Percentiles rank a stretch among this genome's conserved stretches.
These are phyloP conservation scores for Penaeus vannamei DNA, from an alignment of 1,140 invertebrate species.

Conservation along the genomic window DNA sequence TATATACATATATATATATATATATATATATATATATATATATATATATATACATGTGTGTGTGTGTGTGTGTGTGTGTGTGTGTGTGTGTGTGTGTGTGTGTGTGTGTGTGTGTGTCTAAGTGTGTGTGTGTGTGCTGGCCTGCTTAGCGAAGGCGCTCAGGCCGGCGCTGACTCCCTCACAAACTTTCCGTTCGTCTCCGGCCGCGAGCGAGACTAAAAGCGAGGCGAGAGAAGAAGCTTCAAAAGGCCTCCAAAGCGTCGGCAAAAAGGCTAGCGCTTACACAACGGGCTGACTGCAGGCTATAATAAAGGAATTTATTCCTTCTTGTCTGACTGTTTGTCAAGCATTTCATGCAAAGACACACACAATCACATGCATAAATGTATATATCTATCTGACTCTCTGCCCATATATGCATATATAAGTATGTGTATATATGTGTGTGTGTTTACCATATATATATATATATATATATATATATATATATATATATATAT, in stretches of 20 bases:
- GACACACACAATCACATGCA: neutral
- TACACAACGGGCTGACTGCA: neutral
- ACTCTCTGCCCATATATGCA: neutral
- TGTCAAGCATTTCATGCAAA: neutral
- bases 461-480: neutral
- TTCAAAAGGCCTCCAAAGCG: no score
- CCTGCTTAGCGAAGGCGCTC: neutral
- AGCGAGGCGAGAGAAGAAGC: no score
- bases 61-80: neutral
- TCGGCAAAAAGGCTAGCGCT: no score
- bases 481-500: neutral
- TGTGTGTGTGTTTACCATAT: neutral
- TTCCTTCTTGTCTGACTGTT: no score
- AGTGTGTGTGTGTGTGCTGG: neutral
- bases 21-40: conserved; percentile 24
- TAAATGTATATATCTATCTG: neutral
- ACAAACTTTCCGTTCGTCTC: no score
- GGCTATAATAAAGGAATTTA: neutral
- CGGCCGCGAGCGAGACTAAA: no score
- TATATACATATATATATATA: conserved; percentile 19
- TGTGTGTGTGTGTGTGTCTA: neutral
- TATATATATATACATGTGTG: conserved; percentile 33
- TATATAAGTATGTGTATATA: neutral
- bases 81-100: neutral
- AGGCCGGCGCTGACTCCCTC: neutral